These are phyloP conservation scores for Dendroctonus ponderosae DNA, from an alignment of 1,140 invertebrate genomes.

Conservation along the genomic window DNA sequence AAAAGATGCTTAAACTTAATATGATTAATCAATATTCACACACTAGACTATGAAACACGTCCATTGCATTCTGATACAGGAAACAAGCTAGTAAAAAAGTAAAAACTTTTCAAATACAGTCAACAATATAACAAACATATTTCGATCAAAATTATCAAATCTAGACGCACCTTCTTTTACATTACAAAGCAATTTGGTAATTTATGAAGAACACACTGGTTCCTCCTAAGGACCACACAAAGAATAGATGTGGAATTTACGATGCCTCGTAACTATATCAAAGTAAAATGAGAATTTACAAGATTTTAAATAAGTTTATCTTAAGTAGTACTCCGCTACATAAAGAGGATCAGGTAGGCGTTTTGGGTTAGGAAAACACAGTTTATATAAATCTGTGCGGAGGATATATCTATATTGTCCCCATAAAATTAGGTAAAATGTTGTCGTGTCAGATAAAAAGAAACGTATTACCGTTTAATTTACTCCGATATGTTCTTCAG, in stretches of 20 bases:
- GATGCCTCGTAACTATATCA: slow-evolving; percentile 20
- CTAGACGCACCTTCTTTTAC: no score
- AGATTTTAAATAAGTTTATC: slow-evolving; percentile 29
- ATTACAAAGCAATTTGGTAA: no score
- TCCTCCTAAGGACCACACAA: slow-evolving; percentile 13
- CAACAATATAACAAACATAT: no score
- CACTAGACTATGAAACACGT: no score
- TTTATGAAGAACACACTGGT: no score
- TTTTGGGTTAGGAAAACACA: slow-evolving; percentile 9
- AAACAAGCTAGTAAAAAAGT: no score
- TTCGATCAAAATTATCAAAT: no score
- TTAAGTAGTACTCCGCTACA: slow-evolving; percentile 9
- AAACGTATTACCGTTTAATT: slow-evolving; percentile 9
- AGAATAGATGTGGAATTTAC: slow-evolving; percentile 21
- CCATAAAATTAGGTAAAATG: slow-evolving; percentile 29
- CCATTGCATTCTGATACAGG: no score
- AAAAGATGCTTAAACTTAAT: no score
- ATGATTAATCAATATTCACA: no score
- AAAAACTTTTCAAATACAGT: no score
- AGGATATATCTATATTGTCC: slow-evolving; percentile 24
- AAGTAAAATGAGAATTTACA: slow-evolving; percentile 21
- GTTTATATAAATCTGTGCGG: slow-evolving; percentile 18
- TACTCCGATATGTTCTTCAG: slow-evolving; percentile 9
- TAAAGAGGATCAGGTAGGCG: slow-evolving; percentile 22
- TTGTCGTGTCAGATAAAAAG: slow-evolving; percentile 24